Base-by-base conservation (phyloP, 2,797 vertebrate species). In the Streptopelia turtur region DNA sequence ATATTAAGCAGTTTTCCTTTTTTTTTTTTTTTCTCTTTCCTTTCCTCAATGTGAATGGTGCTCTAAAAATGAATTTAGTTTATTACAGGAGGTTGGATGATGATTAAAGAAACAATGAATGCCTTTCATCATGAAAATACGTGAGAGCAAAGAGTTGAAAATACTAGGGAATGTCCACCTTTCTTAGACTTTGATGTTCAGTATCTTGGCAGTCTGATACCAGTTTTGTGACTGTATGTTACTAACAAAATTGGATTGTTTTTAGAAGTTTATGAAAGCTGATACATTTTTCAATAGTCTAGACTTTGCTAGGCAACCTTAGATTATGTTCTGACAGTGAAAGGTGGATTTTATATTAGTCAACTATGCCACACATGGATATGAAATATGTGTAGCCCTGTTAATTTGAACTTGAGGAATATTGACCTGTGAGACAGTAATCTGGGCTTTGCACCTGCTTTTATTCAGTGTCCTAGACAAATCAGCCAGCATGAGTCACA, bases 71-170 rank as follows among this genome's bases (percentile, higher is more conserved):
- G 31, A 86, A 66, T 69, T 90, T 82, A 87, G 33, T 60, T 87
- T 80, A 60, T 35, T 90, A 49, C 53, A 80, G 57, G 56, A 89
- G 78, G 22, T 84, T 94, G 70, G 81, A 90, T 10, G 50, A 59
- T 47, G 83, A 71, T 94, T 87, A 90, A 60, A 94, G 91, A 87
- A 95, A 79, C 28, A 88, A 64, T 59, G 85, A 65, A 50, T 80
- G 61, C 11, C 72, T 90, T 92, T 91, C 37, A 83, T 82, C 49
- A 47, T 53, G 65, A n/a, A 66, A 93, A 92, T 79, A 35, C 17
- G n/a, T 22, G 47, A 84, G 37, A 91, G 57, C n/a, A 65, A 84
- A 60, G 64, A 89, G 49, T 65, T 47, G 63, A 82, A 92, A 95
- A 83, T 35, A 45, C 23, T 81, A 71, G 68, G 52, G 87, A 89